Base-by-base conservation (phyloP, 2,888 invertebrate genomes). In the Nycteola revayana region DNA sequence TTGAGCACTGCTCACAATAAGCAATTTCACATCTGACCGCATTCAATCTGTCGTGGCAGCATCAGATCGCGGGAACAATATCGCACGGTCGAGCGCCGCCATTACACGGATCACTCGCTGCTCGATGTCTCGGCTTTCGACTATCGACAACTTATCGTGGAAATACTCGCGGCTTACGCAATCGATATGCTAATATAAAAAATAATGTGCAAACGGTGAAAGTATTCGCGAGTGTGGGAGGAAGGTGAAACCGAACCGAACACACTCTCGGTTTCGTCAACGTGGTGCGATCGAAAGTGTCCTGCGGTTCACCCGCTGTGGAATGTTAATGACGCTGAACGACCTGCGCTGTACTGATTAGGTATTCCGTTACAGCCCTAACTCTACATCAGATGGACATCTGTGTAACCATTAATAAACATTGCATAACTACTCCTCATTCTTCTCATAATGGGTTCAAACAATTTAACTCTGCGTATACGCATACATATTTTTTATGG, bases 221-320 rank as follows among this genome's bases (percentile, higher is more conserved):
- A 80, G 80, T 75, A 57, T 44, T 52, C 44, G 26, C 31, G 44
- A 40, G 36, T 28, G 21, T 28, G 35, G 10, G 10, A 21, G 11
- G 21, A 7, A 20, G 28, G 42, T 29, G 49, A 57, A 42, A 52
- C 37, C 44, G 36, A 60, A 56, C 52, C 46, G 46, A 60, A 55
- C 44, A 47, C 74, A 76, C 81, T 81, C 78, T 79, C 80, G 72
- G 46, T 80, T 76, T 80, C 78, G 62, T 66, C 53, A 45, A 56
- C 42, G 40, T 37, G 27, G 44, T 33, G 41, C 35, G 45, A 17
- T 43, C 53, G 59, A 66, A 65, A 55, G 61, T 52, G 47, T 42
- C 48, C 54, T 38, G 31, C 40, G 28, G 30, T 11, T 32, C 23
- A 25, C 26, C 8, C 18, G 5, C 9, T 30, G 41, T 47, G 56